Conservation (phyloP, 1,140 invertebrate genomes). For the Trigoniulus corallinus region DNA sequence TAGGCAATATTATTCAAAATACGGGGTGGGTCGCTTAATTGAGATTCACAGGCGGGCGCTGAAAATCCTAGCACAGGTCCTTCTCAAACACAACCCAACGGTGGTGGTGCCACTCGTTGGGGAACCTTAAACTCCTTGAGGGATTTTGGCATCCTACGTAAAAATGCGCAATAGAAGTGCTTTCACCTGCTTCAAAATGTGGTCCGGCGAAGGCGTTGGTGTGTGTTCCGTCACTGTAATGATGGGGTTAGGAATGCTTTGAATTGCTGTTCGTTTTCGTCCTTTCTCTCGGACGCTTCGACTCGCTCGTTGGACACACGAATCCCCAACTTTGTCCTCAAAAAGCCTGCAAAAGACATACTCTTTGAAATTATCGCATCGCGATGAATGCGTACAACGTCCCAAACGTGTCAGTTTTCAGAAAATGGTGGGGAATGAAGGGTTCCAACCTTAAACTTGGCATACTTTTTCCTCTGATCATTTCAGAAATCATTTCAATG, state of each 20-base stretch:
- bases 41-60: too few species aligned
- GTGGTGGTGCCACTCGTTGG: too few species aligned
- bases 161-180: too few species aligned
- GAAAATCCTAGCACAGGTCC: too few species aligned
- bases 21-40: too few species aligned
- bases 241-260: constrained; percentile 59
- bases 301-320: background rate
- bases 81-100: too few species aligned
- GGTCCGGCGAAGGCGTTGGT: constrained; percentile 41
- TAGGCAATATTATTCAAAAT: too few species aligned
- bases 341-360: background rate
- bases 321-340: background rate
- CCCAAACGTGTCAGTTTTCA: too few species aligned
- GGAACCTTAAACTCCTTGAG: too few species aligned
- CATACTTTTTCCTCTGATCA: constrained; percentile 88
- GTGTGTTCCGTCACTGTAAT: constrained; percentile 93
- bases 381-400: background rate
- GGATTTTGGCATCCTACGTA: too few species aligned
- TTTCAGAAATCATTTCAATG: constrained; percentile 11
- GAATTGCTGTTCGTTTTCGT: constrained; percentile 14
- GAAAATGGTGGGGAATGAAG: too few species aligned
- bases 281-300: constrained; percentile 5
- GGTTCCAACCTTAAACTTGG: constrained; percentile 75
- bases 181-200: background rate
- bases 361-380: background rate